Evolutionary conservation across 1,140 invertebrate species (phyloP), one percentile per base, ranked within the genome.

Genomic region (Adelges cooleyi): DNA sequence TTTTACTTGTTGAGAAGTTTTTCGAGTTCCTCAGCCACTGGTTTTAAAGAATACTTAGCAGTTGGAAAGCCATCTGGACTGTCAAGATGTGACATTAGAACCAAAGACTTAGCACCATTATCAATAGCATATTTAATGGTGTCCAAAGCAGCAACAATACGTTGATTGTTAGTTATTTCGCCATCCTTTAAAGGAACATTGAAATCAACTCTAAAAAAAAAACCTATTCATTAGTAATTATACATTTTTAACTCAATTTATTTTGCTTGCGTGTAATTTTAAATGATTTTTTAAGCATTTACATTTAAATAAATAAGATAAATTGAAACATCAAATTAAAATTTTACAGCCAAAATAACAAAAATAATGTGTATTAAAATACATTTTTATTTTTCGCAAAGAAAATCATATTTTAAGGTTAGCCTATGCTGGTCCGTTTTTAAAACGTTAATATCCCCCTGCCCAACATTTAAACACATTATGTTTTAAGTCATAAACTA

Each of bases 101-200:
- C 86, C 42, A 99, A 86, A 10, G 89, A 92, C 73, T 98, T 97
- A 0, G 95, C 95, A 68, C 89, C 88, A 68, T 98, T 89, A 0
- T 95, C 86, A 38, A 99, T 74, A 0, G 90, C 93, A 85, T 96
- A 90, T 75, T 93, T 90, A 0, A 99, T 83, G 11, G 90, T 90
- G 68, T 96, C 93, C 50, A 99, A 73, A 5, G 96, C 95, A 67
- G 95, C 95, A 5, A 94, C 91, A 71, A 99, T 99, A 73, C 97
- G 83, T 73, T 97, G 96, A 72, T 94, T 98, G 74, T 98, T 99
- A 1, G 94, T 98, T 54, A 99, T 96, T 69, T 89, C 87, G 8
- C 91, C 92, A 70, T 95, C 92, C 77, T 98, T 98, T 68, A 97
- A 77, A 0, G 97, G 97, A n/a, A 99, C 95, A 80, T 99, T 99